Percentiles rank a stretch among this genome's conserved stretches.
Conservation (phyloP, 2,113 vertebrate genomes). For the Barbus barbus region DNA sequence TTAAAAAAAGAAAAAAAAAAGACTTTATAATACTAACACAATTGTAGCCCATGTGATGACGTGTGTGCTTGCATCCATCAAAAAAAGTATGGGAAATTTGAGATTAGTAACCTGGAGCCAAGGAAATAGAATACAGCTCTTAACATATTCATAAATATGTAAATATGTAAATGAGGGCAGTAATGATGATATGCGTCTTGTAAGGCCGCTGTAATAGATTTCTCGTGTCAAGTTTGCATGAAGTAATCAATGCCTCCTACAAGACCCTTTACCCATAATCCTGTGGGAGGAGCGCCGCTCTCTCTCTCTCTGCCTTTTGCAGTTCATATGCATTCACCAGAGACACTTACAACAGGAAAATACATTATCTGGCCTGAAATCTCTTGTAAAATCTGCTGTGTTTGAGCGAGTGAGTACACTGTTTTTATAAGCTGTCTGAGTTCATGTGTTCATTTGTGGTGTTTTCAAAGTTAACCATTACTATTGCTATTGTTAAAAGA, state of each 20-base stretch:
- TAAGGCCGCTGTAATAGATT: not conserved
- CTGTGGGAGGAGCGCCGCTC: not conserved
- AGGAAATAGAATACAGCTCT: constrained; percentile 31
- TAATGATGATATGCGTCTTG: constrained; percentile 4
- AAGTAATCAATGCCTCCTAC: constrained; percentile 33
- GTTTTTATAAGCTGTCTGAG: too few relatives aligned
- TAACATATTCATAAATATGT: not conserved
- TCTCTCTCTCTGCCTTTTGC: not conserved
- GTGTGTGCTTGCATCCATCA: too few relatives aligned
- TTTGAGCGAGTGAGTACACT: too few relatives aligned
- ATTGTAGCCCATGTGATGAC: too few relatives aligned
- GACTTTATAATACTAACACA: too few relatives aligned
- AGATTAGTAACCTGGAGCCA: not conserved
- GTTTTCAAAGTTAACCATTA: too few relatives aligned
- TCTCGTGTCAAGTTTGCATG: constrained; percentile 6
- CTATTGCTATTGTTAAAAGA: not conserved
- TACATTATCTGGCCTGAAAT: constrained; percentile 6
- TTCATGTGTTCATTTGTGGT: not conserved
- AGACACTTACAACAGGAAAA: not conserved
- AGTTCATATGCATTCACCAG: constrained; percentile 33
- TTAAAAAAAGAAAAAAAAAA: too few relatives aligned
- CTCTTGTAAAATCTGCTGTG: not conserved
- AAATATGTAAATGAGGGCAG: not conserved
- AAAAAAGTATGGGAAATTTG: too few relatives aligned
- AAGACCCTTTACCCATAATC: constrained; percentile 20